Percentiles rank a stretch among this genome's conserved stretches.
These are phyloP conservation scores for Drosophila kurseongensis DNA, from an alignment of 1,140 invertebrate species.

Conservation along the genomic window DNA sequence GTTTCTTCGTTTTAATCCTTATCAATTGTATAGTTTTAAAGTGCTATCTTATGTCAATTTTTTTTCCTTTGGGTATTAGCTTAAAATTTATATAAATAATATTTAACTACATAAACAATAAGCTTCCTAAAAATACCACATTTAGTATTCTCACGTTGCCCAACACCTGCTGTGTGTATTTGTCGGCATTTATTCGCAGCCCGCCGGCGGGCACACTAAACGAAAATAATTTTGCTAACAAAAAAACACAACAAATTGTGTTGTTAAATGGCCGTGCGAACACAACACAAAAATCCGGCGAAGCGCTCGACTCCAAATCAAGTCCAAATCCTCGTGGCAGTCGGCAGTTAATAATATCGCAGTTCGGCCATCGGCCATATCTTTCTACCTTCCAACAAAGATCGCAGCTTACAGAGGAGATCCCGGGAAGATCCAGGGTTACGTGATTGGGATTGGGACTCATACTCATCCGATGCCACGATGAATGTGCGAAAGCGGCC, in stretches of 20 bases:
- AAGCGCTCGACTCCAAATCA: constrained; percentile 15
- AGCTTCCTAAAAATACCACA: constrained; percentile 1
- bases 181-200: constrained; percentile 6
- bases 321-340: constrained; percentile 32
- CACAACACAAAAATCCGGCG: constrained; percentile 6
- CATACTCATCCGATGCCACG: constrained; percentile 21
- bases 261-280: constrained; percentile 48
- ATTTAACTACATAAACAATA: neutral
- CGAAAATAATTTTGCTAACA: constrained; percentile 45
- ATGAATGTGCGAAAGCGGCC: constrained; percentile 71
- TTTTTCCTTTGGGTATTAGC: no score
- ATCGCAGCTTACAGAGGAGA: constrained; percentile 14
- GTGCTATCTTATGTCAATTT: no score
- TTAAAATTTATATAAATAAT: no score
- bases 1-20: no score
- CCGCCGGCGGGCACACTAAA: constrained; percentile 14
- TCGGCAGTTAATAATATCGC: constrained; percentile 36
- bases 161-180: constrained; percentile 19
- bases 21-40: no score
- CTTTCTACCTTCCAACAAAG: neutral
- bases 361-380: constrained; percentile 16
- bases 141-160: neutral
- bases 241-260: constrained; percentile 36
- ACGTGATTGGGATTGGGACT: constrained; percentile 31
- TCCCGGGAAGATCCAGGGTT: constrained; percentile 18